Percentiles rank a stretch among this genome's conserved stretches.
Conservation (phyloP, 2,113 vertebrate genomes). For the Sinocyclocheilus maitianheensis region DNA sequence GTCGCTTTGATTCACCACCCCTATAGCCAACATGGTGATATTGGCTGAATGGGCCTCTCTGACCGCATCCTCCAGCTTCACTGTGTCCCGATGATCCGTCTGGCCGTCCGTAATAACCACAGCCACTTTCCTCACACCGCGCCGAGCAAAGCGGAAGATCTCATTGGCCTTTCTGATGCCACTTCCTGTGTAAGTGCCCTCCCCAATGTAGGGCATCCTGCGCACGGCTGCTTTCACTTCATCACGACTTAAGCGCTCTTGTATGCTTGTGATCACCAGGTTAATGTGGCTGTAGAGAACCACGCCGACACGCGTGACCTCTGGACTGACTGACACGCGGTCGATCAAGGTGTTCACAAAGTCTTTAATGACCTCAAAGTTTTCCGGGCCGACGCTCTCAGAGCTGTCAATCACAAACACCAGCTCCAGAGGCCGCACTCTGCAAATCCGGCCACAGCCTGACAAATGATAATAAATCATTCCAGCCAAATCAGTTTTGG, state of each 20-base stretch:
- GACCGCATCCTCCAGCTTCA: constrained; percentile 70
- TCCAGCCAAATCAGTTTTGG: background rate
- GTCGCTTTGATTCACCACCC: constrained; percentile 79
- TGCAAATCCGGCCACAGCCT: constrained; percentile 83
- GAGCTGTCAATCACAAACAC: constrained; percentile 91
- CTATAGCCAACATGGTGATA: constrained; percentile 83
- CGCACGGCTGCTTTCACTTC: constrained; percentile 76
- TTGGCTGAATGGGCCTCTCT: constrained; percentile 64
- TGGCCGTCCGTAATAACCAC: constrained; percentile 86
- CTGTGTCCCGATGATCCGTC: constrained; percentile 74
- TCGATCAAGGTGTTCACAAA: constrained; percentile 82
- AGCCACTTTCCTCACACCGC: constrained; percentile 77
- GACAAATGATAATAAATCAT: constrained; percentile 25
- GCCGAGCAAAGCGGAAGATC: constrained; percentile 71
- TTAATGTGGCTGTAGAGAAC: constrained; percentile 85
- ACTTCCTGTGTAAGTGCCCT: constrained; percentile 83
- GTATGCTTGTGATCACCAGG: constrained; percentile 73
- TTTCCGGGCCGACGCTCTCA: constrained; percentile 83
- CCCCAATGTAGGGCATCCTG: constrained; percentile 82
- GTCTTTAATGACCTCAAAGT: constrained; percentile 82
- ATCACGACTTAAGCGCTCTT: constrained; percentile 71
- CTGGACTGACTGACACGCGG: constrained; percentile 59
- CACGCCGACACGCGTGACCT: constrained; percentile 74
- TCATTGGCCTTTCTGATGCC: constrained; percentile 76
- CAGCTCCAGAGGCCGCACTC: constrained; percentile 80